phyloP scores from a whole-genome alignment of 2,797 vertebrate genomes.

The Peromyscus aztecus region DNA sequence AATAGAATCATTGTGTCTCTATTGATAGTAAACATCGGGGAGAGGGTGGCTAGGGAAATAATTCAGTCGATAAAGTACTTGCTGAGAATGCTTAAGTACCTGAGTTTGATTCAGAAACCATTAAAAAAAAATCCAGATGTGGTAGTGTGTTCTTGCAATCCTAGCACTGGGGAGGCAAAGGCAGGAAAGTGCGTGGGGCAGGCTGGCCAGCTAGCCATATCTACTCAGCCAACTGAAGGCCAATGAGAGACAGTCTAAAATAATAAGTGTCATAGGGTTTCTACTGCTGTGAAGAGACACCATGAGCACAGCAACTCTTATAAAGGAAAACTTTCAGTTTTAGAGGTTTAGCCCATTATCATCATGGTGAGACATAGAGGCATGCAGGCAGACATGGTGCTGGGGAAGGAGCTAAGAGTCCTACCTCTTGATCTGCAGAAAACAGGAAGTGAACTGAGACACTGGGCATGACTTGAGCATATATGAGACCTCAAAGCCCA shows the following conservation, averaged over 20 bases:
- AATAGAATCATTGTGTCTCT: background rate
- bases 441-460: too few relatives aligned
- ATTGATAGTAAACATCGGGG: background rate
- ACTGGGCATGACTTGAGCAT: too few relatives aligned
- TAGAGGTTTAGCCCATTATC: too few relatives aligned
- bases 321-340: too few relatives aligned
- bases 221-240: background rate
- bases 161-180: background rate
- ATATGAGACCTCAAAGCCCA: too few relatives aligned
- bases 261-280: background rate
- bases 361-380: too few relatives aligned
- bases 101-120: background rate
- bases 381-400: too few relatives aligned
- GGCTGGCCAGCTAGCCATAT: background rate
- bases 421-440: too few relatives aligned
- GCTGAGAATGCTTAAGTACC: background rate
- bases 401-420: too few relatives aligned
- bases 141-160: background rate
- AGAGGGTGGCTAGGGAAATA: background rate
- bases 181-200: background rate
- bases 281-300: too few relatives aligned
- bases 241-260: background rate
- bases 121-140: background rate
- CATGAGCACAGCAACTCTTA: too few relatives aligned
- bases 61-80: background rate